phyloP scores from a whole-genome alignment of 2,797 vertebrate genomes.

The Myotis daubentonii region DNA sequence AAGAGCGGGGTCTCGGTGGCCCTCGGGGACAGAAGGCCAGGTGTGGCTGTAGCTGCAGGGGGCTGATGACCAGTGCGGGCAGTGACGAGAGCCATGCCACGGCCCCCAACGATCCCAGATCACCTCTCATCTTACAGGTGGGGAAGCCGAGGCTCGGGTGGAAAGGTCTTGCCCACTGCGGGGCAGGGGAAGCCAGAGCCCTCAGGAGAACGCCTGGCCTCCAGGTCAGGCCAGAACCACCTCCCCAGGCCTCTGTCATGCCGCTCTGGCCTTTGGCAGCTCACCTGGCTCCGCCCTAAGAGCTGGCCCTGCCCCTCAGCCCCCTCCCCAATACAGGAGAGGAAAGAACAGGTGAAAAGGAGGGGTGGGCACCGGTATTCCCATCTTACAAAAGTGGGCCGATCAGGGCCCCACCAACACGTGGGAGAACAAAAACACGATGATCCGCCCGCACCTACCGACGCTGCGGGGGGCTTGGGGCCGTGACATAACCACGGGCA shows the following conservation, averaged over 20 bases:
- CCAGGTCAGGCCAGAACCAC: not conserved
- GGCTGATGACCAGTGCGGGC: not conserved
- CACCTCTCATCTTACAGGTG: no score
- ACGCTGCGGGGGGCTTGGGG: not conserved
- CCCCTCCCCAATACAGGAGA: not conserved
- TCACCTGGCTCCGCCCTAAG: not conserved
- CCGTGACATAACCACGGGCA: not conserved
- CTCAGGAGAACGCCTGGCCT: not conserved
- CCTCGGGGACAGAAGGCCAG: not conserved
- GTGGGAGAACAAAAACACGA: fast-evolving
- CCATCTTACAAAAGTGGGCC: not conserved
- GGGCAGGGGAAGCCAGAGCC: not conserved
- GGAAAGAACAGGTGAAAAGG: not conserved
- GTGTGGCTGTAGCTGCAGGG: not conserved
- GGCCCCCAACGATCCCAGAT: no score
- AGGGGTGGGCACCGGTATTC: not conserved
- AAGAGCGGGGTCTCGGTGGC: not conserved
- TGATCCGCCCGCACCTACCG: fast-evolving
- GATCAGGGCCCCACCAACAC: not conserved
- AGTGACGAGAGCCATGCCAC: no score
- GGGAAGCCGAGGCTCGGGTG: not conserved
- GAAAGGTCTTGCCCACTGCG: not conserved
- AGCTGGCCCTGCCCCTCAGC: not conserved
- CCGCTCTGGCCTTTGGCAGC: not conserved
- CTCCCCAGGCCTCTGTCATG: not conserved